Evolutionary conservation across 2,888 invertebrate species (phyloP).

Genomic region (Heliconius sara): DNA sequence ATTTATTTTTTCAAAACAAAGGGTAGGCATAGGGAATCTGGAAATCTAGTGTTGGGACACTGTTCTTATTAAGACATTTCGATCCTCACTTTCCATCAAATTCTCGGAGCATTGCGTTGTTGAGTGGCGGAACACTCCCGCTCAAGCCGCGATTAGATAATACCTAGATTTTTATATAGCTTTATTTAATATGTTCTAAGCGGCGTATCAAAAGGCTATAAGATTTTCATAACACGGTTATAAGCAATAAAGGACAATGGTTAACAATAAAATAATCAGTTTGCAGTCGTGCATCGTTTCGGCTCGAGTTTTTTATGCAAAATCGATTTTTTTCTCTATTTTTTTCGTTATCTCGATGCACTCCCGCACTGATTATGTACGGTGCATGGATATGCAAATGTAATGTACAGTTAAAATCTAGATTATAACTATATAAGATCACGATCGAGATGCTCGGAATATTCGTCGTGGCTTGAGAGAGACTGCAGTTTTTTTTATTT

Average conservation of each 20-base stretch:
- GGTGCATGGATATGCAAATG: slow-evolving; percentile 50
- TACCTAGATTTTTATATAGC: not conserved
- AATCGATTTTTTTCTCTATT: slow-evolving; percentile 73
- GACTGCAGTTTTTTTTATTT: not conserved
- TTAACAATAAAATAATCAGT: slow-evolving; percentile 68
- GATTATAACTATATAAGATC: slow-evolving; percentile 36
- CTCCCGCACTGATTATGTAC: slow-evolving; percentile 71
- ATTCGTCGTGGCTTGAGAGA: not conserved
- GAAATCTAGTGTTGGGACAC: too few relatives aligned
- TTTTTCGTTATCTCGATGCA: slow-evolving; percentile 55
- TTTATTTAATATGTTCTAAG: not conserved
- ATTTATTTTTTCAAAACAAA: too few relatives aligned
- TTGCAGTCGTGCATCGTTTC: slow-evolving; percentile 65
- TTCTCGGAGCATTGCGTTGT: too few relatives aligned
- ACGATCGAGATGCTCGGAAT: slow-evolving; percentile 16
- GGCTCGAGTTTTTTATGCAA: slow-evolving; percentile 66
- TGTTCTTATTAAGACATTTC: too few relatives aligned
- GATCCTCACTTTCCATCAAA: too few relatives aligned
- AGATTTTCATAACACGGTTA: slow-evolving; percentile 34
- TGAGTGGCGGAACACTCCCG: too few relatives aligned
- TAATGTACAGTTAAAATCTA: slow-evolving; percentile 29
- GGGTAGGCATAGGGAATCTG: too few relatives aligned
- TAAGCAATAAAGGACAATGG: slow-evolving; percentile 52
- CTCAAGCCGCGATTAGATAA: too few relatives aligned
- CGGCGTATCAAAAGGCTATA: slow-evolving; percentile 26